phyloP scores from a whole-genome alignment of 2,113 vertebrate genomes.

The Chionomys nivalis region DNA sequence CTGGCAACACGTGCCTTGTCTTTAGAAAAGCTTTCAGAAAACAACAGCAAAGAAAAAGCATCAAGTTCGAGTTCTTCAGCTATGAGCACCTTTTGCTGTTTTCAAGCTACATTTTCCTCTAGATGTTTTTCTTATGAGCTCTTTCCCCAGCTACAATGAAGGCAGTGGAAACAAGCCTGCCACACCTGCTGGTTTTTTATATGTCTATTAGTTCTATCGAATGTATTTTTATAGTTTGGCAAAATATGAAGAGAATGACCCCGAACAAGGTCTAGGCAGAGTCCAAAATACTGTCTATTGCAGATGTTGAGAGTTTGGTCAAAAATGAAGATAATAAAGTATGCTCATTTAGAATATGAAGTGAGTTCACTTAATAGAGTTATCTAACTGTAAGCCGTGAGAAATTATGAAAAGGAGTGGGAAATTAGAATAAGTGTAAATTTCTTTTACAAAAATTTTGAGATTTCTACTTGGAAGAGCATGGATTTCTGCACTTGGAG shows the following conservation, averaged over 20 bases:
- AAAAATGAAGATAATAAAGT: constrained; percentile 1
- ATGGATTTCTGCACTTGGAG: background rate
- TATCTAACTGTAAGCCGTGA: background rate
- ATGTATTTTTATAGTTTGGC: background rate
- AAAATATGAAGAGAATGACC: background rate
- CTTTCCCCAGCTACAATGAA: background rate
- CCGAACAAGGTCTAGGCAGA: background rate
- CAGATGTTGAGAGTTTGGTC: background rate
- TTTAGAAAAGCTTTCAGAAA: constrained; percentile 34
- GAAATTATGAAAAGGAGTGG: background rate
- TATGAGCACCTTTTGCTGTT: background rate
- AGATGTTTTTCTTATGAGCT: background rate
- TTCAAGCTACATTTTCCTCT: background rate
- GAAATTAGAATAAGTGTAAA: background rate
- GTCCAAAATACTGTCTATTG: background rate
- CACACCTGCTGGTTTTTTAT: background rate
- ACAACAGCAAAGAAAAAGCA: background rate
- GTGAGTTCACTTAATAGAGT: background rate
- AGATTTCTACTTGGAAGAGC: background rate
- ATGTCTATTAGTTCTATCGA: background rate
- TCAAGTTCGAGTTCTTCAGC: background rate
- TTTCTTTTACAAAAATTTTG: too few relatives aligned
- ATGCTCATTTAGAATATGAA: background rate
- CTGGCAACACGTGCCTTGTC: background rate
- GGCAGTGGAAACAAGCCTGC: fast-evolving